Evolutionary conservation across 2,797 vertebrate genomes (phyloP), one percentile per base, ranked within the genome.

Genomic region (Adrianichthys oophorus): DNA sequence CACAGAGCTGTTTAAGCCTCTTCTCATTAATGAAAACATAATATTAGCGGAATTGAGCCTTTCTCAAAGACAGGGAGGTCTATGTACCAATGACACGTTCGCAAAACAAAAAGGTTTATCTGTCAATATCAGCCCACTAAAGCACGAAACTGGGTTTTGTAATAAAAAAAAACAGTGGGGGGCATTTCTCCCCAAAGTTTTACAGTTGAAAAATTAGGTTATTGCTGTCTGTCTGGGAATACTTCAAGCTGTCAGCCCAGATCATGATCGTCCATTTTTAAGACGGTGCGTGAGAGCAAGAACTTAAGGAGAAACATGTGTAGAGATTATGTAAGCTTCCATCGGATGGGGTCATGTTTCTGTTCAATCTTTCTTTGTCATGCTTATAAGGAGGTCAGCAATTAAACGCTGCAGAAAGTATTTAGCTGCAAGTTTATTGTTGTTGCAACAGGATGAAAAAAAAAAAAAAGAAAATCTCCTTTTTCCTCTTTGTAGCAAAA

Each of bases 11-110:
- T 77, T 71, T 68, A 64, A 82, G 72, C 70, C 50, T 49, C 59
- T 70, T 78, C 65, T 82, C 66, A 77, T 84, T 65, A 85, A 82
- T 85, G 70, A 82, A 86, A 84, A 83, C 79, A 84, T 79, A 88
- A 77, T 75, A 85, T 83, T 84, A 80, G 77, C 72, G 77, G 68
- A 84, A 80, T 70, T 70, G 81, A 76, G 72, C 54, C 56, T 54
- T 63, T 65, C 56, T 72, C 65, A 14, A 43, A 16, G 44, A 29
- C 42, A 65, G 75, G 59, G 67, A 66, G 65, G 45, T 65, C 40
- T 62, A 40, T 42, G 26, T 32, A 52, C 57, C 32, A 40, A 62
- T n/a, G 56, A 59, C 52, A 49, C 40, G 59, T 60, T 15, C 4
- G 44, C 65, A 23, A 50, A 16, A 54, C 56, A 52, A 50, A 40